Base-by-base conservation (phyloP, 2,888 invertebrate species). In the Pyrochroa serraticornis region DNA sequence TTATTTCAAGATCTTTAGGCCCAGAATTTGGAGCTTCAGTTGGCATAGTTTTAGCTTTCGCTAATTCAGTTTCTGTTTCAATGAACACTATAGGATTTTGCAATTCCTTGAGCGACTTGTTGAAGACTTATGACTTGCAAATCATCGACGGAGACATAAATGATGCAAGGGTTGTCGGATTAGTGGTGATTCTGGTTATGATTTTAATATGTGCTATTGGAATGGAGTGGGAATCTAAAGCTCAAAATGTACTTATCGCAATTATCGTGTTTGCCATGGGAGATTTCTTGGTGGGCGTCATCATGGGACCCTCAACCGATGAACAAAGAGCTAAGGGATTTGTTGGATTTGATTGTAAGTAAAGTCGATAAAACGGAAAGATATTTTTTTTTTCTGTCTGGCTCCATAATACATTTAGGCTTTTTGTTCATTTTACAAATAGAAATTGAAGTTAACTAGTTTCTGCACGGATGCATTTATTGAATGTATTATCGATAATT, bases 71-170 rank as follows among this genome's bases (percentile, higher is more conserved):
- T 0, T 93, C 95, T 0, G 95, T 94, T 0, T 93, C 95, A 5
- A 95, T 97, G 93, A 97, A 97, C 79, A 93, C 96, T 0, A 97
- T 98, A 48, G 98, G 98, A 1, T 98, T 98, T 82, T 95, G 97
- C 69, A 94, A 96, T 77, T 95, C 97, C 0, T 77, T 97, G 65
- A 92, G 92, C 73, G 90, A 91, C 60, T 79, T 94, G 31, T 80
- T 95, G 33, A 69, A 58, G 1, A 82, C 81, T 3, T 75, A 87
- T 63, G 87, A 82, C 2, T 68, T 89, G 45, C 83, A 86, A 72
- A 92, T 96, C 65, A 79, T 93, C 8, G 95, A 95, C 76, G 87
- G 87, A 32, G 87, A 82, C 0, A 76, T 85, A 1, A 90, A 93
- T 71, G 95, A 95, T 72, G 88, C 91, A 3, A 85, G 96, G 64